Evolutionary conservation across 37 sponge, comb jelly and placozoan species (phyloP).

Genomic region (Ianthella basta): DNA sequence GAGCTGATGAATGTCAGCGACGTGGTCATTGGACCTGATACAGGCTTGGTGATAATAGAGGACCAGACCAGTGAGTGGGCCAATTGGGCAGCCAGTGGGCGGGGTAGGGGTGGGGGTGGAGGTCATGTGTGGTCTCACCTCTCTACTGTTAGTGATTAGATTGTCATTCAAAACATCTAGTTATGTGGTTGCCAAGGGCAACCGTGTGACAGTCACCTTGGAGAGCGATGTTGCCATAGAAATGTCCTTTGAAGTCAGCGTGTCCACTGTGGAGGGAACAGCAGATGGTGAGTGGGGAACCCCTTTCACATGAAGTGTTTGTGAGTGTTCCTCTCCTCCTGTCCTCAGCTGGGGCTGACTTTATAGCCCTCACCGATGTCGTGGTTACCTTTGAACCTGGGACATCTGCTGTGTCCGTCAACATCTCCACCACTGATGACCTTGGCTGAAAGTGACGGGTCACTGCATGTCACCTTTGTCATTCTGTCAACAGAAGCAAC

Average conservation of each 20-base stretch:
- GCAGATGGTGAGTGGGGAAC: neutral
- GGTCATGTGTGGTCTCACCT: no score
- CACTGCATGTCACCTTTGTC: slow-evolving; percentile 20
- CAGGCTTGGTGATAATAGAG: no score
- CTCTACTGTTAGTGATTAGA: no score
- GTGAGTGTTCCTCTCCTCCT: neutral
- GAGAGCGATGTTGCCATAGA: neutral
- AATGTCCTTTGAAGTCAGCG: neutral
- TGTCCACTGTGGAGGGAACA: neutral
- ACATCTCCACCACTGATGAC: slow-evolving; percentile 40
- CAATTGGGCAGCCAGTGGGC: neutral
- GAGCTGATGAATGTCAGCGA: no score
- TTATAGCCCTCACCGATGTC: neutral
- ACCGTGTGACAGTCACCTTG: neutral
- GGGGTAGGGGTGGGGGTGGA: no score
- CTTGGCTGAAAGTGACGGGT: slow-evolving; percentile 26
- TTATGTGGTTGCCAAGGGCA: neutral
- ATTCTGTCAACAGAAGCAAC: neutral
- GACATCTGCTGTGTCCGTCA: neutral
- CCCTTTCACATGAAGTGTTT: neutral
- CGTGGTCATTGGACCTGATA: no score
- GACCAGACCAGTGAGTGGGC: neutral
- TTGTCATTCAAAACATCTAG: no score
- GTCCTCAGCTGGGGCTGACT: neutral
- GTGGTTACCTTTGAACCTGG: slow-evolving; percentile 27